Percentiles rank a stretch among this genome's conserved stretches.
Conservation (phyloP, 2,888 invertebrate species). For the Drosophila flavopinicola region DNA sequence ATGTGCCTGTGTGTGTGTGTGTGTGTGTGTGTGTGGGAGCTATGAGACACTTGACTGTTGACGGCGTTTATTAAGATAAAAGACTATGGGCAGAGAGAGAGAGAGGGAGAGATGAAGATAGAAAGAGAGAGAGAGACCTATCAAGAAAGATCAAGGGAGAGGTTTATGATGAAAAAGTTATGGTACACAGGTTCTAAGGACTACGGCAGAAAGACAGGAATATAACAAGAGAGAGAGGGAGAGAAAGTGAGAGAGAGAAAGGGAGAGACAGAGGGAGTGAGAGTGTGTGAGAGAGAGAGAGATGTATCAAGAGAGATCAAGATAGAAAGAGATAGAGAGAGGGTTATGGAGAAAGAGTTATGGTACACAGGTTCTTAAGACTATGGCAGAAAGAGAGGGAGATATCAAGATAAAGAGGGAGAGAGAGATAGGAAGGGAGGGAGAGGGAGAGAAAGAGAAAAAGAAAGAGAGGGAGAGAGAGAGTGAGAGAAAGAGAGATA, state of each 20-base stretch:
- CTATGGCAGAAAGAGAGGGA: no score
- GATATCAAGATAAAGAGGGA: no score
- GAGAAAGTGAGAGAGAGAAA: background rate
- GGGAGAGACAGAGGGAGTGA: background rate
- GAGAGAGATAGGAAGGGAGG: no score
- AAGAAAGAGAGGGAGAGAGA: background rate
- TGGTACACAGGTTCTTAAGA: no score
- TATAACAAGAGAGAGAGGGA: background rate
- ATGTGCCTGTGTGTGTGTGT: conserved; percentile 26
- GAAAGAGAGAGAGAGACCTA: background rate
- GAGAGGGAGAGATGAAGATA: background rate
- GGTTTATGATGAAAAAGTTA: no score
- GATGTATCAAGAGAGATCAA: background rate
- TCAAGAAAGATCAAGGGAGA: background rate
- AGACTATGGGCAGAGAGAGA: background rate
- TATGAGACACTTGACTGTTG: conserved; percentile 16
- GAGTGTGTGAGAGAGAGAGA: background rate
- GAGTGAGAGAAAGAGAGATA: background rate
- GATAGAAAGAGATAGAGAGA: background rate
- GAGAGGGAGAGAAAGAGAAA: background rate
- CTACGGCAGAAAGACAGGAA: no score
- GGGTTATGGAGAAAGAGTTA: no score
- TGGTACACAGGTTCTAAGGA: no score
- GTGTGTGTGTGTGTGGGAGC: conserved; percentile 24
- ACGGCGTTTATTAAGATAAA: conserved; percentile 13